Evolutionary conservation across 2,113 vertebrate species (phyloP).

Genomic region (Promerops cafer): DNA sequence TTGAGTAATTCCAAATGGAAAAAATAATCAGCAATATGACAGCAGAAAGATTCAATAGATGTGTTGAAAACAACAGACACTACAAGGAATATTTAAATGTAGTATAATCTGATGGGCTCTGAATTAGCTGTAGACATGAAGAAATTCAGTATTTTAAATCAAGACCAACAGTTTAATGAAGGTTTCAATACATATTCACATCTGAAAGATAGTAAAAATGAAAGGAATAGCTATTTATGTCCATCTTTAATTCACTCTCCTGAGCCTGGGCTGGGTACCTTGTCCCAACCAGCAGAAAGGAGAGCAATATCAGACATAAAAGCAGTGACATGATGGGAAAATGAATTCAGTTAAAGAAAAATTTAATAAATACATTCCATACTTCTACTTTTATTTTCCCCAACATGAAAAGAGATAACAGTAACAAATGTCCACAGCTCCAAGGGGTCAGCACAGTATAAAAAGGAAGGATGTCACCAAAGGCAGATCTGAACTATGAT

Average conservation of each 20-base stretch:
- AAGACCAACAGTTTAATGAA: not conserved
- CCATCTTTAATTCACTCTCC: not conserved
- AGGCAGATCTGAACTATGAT: not conserved
- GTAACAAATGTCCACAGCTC: not conserved
- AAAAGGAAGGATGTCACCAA: not conserved
- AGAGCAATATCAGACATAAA: not conserved
- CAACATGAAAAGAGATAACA: not conserved
- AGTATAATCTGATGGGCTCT: not conserved
- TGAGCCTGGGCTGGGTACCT: not conserved
- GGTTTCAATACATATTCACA: not conserved
- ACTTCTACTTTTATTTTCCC: not conserved
- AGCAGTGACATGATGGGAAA: not conserved
- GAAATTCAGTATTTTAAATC: not conserved
- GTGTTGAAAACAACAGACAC: not conserved
- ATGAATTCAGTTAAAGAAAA: not conserved
- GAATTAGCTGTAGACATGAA: not conserved
- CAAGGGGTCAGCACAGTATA: not conserved
- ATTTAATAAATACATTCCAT: not conserved
- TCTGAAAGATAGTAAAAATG: not conserved
- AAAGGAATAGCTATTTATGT: not conserved
- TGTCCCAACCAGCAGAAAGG: not conserved
- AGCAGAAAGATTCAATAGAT: not conserved
- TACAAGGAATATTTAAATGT: not conserved
- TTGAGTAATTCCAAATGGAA: not conserved
- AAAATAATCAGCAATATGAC: not conserved